phyloP scores from a whole-genome alignment of 1,140 invertebrate species.

The Hestina assimilis region DNA sequence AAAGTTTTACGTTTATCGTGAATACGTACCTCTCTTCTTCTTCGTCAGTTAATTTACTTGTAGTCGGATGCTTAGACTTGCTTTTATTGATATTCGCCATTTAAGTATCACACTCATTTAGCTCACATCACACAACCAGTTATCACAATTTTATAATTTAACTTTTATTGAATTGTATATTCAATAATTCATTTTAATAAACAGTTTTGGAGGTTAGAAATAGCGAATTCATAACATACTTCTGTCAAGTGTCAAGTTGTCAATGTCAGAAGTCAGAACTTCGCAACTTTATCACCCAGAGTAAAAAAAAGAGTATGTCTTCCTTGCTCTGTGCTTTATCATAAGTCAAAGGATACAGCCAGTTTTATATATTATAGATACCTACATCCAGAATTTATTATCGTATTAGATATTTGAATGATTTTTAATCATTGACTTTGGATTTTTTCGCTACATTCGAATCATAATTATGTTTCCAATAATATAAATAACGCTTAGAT shows the following conservation, averaged over 20 bases:
- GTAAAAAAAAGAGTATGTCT: too few relatives aligned
- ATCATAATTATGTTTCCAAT: too few relatives aligned
- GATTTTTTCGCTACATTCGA: too few relatives aligned
- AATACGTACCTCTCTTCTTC: constrained; percentile 56
- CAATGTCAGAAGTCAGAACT: not conserved
- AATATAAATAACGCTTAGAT: too few relatives aligned
- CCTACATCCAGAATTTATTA: too few relatives aligned
- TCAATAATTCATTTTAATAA: not conserved
- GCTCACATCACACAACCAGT: not conserved
- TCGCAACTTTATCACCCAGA: too few relatives aligned
- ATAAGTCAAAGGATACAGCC: too few relatives aligned
- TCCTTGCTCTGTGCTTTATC: too few relatives aligned
- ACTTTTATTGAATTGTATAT: too few relatives aligned
- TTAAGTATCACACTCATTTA: constrained; percentile 8
- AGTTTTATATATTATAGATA: too few relatives aligned
- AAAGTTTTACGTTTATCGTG: not conserved
- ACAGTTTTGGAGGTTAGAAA: not conserved
- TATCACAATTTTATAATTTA: not conserved
- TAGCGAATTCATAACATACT: not conserved
- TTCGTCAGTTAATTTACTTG: constrained; percentile 53
- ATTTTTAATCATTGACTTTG: too few relatives aligned
- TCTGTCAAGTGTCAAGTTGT: constrained; percentile 1
- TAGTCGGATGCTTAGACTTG: constrained; percentile 44
- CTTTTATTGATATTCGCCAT: constrained; percentile 31
- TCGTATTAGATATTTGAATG: too few relatives aligned